Conservation (phyloP, 2,888 invertebrate genomes). For the Neria commutata region DNA sequence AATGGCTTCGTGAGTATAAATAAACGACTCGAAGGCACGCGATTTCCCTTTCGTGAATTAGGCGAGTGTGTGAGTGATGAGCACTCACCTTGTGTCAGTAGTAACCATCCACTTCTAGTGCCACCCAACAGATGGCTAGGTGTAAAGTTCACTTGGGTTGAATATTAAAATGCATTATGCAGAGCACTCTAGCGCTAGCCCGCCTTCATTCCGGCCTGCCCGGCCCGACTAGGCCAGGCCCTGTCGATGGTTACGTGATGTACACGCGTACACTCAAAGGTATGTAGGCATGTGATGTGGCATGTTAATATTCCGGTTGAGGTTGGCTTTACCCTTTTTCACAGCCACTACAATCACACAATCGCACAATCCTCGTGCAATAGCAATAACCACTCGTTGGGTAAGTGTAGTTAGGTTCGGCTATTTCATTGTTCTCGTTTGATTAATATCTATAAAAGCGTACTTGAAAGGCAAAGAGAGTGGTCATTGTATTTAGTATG, state of each 20-base stretch:
- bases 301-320: neutral
- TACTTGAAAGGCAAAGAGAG: no score
- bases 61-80: conserved; percentile 2
- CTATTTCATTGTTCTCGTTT: neutral
- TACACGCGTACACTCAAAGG: no score
- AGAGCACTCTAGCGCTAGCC: no score
- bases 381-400: neutral
- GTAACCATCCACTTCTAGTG: conserved; percentile 9
- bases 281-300: no score
- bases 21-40: conserved; percentile 48
- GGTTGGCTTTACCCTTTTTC: conserved; percentile 1
- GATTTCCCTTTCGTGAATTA: conserved; percentile 30
- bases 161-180: neutral
- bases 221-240: no score
- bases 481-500: no score
- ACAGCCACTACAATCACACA: neutral
- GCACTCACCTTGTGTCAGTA: conserved; percentile 7
- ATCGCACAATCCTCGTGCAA: neutral
- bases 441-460: no score
- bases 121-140: conserved; percentile 49
- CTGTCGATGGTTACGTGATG: neutral
- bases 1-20: conserved; percentile 48
- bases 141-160: conserved; percentile 54
- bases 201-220: no score
- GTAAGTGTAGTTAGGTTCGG: neutral